Conservation (phyloP, 2,797 vertebrate species). For the Gymnopithys bicolor region DNA sequence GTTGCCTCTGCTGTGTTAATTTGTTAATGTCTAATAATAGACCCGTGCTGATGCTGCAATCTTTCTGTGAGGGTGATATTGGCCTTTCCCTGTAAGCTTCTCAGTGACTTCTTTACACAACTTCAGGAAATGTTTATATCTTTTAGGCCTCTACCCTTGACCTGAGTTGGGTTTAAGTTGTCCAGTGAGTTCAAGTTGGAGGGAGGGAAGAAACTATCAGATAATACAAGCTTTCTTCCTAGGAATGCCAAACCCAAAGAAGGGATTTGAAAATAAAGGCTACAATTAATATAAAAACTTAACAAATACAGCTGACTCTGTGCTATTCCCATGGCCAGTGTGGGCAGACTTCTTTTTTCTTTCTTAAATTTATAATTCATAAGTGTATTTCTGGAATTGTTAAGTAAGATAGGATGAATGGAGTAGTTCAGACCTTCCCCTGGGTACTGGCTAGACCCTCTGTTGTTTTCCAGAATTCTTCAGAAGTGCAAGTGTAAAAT, state of each 20-base stretch:
- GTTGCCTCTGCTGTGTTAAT: not conserved
- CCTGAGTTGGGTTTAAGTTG: not conserved
- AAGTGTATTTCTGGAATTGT: not conserved
- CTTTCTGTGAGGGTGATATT: not conserved
- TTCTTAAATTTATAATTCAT: not conserved
- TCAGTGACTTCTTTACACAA: not conserved
- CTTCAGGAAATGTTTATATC: not conserved
- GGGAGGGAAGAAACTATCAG: not conserved
- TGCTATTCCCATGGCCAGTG: not conserved
- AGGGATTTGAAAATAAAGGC: not conserved
- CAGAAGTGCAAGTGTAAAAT: conserved; percentile 2
- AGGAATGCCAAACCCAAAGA: not conserved
- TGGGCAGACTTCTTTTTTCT: not conserved
- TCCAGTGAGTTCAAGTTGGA: not conserved
- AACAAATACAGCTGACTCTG: not conserved
- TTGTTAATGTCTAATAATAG: not conserved
- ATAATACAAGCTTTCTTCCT: not conserved
- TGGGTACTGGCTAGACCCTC: not conserved
- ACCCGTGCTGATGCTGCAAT: not conserved
- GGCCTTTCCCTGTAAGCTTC: not conserved
- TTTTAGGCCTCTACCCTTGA: not conserved
- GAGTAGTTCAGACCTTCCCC: not conserved
- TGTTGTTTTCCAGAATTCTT: not conserved
- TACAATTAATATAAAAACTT: not conserved
- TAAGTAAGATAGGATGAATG: not conserved